Percentiles rank a stretch among this genome's conserved stretches.
Conservation (phyloP, 1,140 invertebrate genomes). For the Zaprionus camerounensis region DNA sequence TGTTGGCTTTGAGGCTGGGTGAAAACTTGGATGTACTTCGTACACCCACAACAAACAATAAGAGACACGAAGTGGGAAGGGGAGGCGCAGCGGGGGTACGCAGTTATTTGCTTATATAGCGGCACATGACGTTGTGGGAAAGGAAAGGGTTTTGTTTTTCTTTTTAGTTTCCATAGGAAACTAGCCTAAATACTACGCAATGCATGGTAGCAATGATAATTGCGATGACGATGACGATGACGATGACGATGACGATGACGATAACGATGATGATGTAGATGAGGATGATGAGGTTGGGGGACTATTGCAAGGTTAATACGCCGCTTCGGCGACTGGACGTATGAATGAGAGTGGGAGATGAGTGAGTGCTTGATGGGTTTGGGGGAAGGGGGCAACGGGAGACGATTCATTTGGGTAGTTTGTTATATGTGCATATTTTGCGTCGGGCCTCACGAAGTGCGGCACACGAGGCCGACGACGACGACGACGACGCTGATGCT, state of each 20-base stretch:
- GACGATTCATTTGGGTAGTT: constrained; percentile 31
- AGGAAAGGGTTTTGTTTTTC: constrained; percentile 48
- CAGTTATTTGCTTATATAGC: constrained; percentile 67
- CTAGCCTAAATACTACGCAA: constrained; percentile 53
- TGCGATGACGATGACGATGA: not conserved
- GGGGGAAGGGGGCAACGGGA: not conserved
- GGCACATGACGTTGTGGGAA: constrained; percentile 65
- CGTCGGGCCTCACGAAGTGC: constrained; percentile 74
- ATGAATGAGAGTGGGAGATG: not conserved
- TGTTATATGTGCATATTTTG: constrained; percentile 76
- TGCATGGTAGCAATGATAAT: constrained; percentile 25
- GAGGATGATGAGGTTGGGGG: constrained; percentile 1
- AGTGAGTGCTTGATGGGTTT: not conserved
- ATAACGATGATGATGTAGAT: constrained; percentile 2
- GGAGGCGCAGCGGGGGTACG: constrained; percentile 15
- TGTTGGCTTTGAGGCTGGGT: constrained; percentile 38
- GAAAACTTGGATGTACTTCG: constrained; percentile 39
- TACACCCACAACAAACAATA: constrained; percentile 50
- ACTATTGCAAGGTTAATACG: constrained; percentile 48
- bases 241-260: not conserved
- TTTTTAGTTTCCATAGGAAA: constrained; percentile 34
- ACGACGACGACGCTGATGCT: constrained; percentile 38
- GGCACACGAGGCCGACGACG: constrained; percentile 47
- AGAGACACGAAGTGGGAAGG: not conserved
- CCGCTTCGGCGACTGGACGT: constrained; percentile 19